Base-by-base conservation (phyloP, 2,113 vertebrate species). In the Centropus unirufus region DNA sequence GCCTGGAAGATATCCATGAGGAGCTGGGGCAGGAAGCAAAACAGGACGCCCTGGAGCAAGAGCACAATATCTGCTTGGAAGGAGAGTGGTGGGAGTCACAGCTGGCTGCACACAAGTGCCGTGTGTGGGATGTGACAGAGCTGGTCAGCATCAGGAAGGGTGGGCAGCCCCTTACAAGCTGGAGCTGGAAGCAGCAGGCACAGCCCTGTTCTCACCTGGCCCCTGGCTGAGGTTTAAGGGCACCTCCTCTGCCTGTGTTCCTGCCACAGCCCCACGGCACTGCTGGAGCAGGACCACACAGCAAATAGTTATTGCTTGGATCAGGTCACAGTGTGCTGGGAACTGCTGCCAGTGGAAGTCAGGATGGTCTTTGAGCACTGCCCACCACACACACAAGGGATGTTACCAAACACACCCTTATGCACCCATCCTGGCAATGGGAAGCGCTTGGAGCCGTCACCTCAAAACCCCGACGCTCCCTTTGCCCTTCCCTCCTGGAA, bases 301-400 rank as follows among this genome's bases (percentile, higher is more conserved):
- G 7, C 1, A 1, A 46, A 40, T 29, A 21, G 0, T 49, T 1
- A 36, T 7, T 59, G 47, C 51, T 29, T 42, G 55, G 23, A 52
- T 47, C 15, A 57, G 13, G n/a, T 51, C 51, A 26, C 40, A 34
- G 30, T 34, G 23, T 20, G 29, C 15, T 64, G 32, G n/a, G n/a
- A 83, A 70, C 17, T 21, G 18, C 66, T 75, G 54, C 46, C 80
- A 89, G 49, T 3, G 1, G 23, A 86, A 42, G 24, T 57, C 24
- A 29, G 89, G 55, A 46, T 39, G 19, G 54, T 78, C 14, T 51
- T 42, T 62, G 55, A 70, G 77, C 69, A 70, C 77, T 89, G 68
- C 63, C 12, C 40, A 20, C 7, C 0, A 0, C 61, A 69, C 30
- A 86, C 68, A 4, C 9, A 75, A n/a, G 9, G 16, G 1, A 0